A percentile compares a stretch with the other conserved stretches of the same genome.
Conservation (phyloP, 2,888 invertebrate species). For the Choristoneura rosaceana region DNA sequence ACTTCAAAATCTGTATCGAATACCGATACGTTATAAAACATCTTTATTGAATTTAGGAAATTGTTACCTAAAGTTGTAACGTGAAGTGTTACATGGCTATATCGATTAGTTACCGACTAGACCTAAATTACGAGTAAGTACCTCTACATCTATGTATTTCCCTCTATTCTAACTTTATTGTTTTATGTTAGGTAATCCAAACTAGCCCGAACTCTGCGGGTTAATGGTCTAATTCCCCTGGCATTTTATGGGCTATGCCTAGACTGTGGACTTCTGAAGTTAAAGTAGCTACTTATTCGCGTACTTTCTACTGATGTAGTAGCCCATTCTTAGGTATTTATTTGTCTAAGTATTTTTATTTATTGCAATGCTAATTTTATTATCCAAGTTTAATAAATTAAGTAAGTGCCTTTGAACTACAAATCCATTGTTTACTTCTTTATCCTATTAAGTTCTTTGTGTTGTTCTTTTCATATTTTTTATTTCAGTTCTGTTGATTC, state of each 20-base stretch:
- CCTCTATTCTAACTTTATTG: constrained; percentile 27
- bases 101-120: constrained; percentile 20
- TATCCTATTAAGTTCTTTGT: no score
- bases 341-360: not conserved
- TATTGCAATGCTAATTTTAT: no score
- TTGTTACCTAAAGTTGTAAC: not conserved
- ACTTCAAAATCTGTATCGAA: not conserved
- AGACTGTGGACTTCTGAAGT: constrained; percentile 20
- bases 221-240: constrained; percentile 26
- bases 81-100: constrained; percentile 31
- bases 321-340: not conserved
- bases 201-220: constrained; percentile 28
- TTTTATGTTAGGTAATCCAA: constrained; percentile 35
- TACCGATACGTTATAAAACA: not conserved
- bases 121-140: constrained; percentile 31
- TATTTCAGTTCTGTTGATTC: no score
- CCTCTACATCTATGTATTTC: not conserved
- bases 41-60: constrained; percentile 19
- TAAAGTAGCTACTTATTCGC: not conserved
- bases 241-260: constrained; percentile 26
- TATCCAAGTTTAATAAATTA: no score
- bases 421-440: no score
- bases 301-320: not conserved
- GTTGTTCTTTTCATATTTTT: no score
- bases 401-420: no score